Conservation (phyloP, 2,888 invertebrate genomes). For the Tenthredo amoena region DNA sequence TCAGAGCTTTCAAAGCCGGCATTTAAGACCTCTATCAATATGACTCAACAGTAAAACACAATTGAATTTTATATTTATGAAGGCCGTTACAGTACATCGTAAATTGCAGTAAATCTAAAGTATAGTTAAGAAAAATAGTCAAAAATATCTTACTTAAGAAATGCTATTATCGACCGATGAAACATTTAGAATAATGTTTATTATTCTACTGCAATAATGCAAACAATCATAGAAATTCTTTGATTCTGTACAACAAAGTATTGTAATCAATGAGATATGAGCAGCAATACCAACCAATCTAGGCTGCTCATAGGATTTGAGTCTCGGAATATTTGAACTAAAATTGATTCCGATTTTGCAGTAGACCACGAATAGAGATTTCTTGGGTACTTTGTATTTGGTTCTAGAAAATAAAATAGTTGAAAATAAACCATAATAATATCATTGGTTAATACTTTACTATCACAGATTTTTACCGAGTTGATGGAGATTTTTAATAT, state of each 20-base stretch:
- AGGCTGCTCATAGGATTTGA: background rate
- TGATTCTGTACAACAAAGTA: constrained; percentile 14
- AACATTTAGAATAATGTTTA: background rate
- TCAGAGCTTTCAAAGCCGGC: constrained; percentile 2
- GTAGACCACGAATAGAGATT: background rate
- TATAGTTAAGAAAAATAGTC: background rate
- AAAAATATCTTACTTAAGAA: constrained; percentile 12
- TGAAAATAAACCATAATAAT: constrained; percentile 9
- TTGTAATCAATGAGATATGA: background rate
- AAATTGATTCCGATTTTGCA: background rate
- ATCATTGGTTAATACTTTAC: constrained; percentile 40
- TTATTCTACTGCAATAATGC: constrained; percentile 41
- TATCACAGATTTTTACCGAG: constrained; percentile 44
- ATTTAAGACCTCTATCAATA: background rate
- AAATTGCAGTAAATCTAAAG: constrained; percentile 33
- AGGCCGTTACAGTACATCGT: constrained; percentile 33
- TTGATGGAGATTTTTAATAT: constrained; percentile 1
- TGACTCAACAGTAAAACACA: constrained; percentile 9
- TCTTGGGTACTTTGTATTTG: constrained; percentile 9
- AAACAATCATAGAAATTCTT: constrained; percentile 22
- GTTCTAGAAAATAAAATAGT: background rate
- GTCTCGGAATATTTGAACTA: background rate
- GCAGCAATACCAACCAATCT: background rate
- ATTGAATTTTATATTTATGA: constrained; percentile 17
- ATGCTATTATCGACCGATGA: background rate